phyloP scores from a whole-genome alignment of 2,113 vertebrate genomes.

The Balaenoptera acutorostrata region DNA sequence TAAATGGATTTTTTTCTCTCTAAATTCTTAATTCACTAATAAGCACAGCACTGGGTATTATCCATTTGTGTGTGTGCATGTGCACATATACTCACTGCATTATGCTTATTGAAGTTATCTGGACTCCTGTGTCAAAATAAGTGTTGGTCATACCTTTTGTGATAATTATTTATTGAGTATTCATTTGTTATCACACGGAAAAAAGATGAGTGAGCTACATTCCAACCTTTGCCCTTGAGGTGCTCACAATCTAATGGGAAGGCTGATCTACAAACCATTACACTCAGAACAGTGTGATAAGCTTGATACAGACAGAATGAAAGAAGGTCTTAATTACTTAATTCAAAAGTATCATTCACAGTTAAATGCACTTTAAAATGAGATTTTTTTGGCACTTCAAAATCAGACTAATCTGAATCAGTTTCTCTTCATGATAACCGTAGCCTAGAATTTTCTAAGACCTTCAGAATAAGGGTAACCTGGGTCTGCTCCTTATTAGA shows the following conservation, averaged over 20 bases:
- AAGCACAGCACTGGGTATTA: background rate
- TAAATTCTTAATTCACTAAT: slow-evolving; percentile 23
- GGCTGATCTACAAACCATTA: background rate
- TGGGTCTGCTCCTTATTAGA: background rate
- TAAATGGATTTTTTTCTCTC: background rate
- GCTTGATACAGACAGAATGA: background rate
- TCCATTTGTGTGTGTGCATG: background rate
- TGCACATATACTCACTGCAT: background rate
- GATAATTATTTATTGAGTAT: slow-evolving; percentile 17
- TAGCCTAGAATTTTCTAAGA: background rate
- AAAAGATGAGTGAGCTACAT: background rate
- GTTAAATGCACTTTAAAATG: slow-evolving; percentile 2
- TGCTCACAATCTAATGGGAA: background rate
- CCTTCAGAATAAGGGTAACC: background rate
- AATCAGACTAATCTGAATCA: background rate
- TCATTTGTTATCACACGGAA: background rate
- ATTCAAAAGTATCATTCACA: background rate
- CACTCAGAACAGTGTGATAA: background rate
- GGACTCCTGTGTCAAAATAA: background rate
- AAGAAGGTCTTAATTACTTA: slow-evolving; percentile 33
- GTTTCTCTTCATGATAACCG: background rate
- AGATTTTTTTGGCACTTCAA: background rate
- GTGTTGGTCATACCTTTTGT: background rate
- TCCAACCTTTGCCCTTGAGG: background rate
- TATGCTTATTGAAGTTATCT: background rate